Evolutionary conservation across 1,140 invertebrate species (phyloP).

Genomic region (Pentalonia nigronervosa): DNA sequence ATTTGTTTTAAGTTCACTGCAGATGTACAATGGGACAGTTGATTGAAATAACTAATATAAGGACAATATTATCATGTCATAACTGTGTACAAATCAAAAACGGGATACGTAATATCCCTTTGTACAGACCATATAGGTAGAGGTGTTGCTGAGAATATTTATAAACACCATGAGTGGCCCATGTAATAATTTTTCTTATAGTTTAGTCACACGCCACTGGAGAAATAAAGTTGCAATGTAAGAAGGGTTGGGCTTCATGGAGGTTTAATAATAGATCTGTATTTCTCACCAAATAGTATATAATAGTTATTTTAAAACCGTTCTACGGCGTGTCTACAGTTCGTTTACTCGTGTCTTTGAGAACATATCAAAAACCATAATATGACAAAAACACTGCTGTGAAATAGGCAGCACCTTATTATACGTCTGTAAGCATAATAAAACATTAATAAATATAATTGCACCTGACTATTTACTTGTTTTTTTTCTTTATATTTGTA

Average conservation of each 20-base stretch:
- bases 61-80: background rate
- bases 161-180: background rate
- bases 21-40: too few relatives aligned
- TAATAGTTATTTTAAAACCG: conserved; percentile 2
- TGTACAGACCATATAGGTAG: background rate
- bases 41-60: too few relatives aligned
- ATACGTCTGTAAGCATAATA: background rate
- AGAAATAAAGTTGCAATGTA: background rate
- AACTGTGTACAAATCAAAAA: background rate
- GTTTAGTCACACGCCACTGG: conserved; percentile 8
- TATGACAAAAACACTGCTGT: background rate
- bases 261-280: conserved; percentile 25
- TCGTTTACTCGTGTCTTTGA: background rate
- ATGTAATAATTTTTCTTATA: background rate
- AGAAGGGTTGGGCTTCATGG: background rate
- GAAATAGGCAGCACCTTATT: background rate
- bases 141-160: background rate
- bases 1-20: too few relatives aligned
- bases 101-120: background rate
- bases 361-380: background rate
- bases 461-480: background rate
- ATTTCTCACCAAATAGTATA: background rate
- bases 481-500: background rate
- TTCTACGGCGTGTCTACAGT: background rate
- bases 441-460: background rate